A percentile compares a stretch with the other conserved stretches of the same genome.
phyloP scores from a whole-genome alignment of 2,113 vertebrate genomes.

The Gulo gulo region DNA sequence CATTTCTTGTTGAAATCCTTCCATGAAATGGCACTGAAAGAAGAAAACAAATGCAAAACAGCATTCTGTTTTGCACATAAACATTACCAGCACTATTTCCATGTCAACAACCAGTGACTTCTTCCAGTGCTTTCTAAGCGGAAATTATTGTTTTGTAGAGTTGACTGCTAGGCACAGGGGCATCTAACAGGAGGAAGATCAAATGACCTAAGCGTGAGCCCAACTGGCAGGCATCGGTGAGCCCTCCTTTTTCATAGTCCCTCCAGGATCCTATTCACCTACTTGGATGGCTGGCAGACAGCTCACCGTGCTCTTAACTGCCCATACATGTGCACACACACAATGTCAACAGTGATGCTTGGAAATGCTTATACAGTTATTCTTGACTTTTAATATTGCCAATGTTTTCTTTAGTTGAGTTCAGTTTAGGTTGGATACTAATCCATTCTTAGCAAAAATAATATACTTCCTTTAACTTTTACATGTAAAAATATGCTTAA shows the following conservation, averaged over 20 bases:
- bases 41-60: neutral
- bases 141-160: neutral
- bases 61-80: neutral
- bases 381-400: slow-evolving; percentile 52
- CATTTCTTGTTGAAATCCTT: slow-evolving; percentile 2
- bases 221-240: slow-evolving; percentile 38
- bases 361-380: slow-evolving; percentile 49
- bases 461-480: slow-evolving; percentile 49
- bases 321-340: too few species aligned
- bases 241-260: slow-evolving; percentile 21
- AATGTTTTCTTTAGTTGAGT: slow-evolving; percentile 48
- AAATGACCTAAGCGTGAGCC: slow-evolving; percentile 53
- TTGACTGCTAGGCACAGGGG: neutral
- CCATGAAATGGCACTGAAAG: neutral
- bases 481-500: slow-evolving; percentile 46
- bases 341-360: slow-evolving; percentile 38
- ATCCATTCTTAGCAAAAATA: slow-evolving; percentile 49
- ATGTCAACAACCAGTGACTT: slow-evolving; percentile 24
- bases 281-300: slow-evolving; percentile 56
- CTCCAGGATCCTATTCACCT: slow-evolving; percentile 49
- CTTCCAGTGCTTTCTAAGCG: neutral
- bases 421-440: slow-evolving; percentile 56
- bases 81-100: neutral
- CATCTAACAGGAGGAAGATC: neutral
- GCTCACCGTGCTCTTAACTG: slow-evolving; percentile 20